These are phyloP conservation scores for Saturnia japonica DNA, from an alignment of 2,888 invertebrate genomes.

Conservation along the genomic window DNA sequence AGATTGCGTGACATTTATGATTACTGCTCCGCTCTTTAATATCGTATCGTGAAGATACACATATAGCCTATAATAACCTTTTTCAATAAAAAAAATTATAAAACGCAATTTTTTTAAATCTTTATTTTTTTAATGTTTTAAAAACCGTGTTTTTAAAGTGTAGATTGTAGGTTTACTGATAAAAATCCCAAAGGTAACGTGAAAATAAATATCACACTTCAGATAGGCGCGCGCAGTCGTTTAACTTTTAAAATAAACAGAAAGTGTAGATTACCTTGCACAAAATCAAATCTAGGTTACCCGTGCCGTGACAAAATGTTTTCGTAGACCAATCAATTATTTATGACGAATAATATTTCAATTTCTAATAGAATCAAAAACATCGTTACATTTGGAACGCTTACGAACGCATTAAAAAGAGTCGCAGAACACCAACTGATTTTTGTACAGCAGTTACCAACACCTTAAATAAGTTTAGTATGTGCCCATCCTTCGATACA, in stretches of 20 bases:
- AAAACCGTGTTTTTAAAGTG: no score
- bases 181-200: neutral
- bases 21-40: no score
- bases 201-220: neutral
- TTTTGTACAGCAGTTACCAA: no score
- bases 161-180: neutral
- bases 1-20: no score
- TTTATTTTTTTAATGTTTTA: no score
- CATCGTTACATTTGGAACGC: neutral
- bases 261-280: constrained; percentile 9
- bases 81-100: no score
- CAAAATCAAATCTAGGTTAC: constrained; percentile 5
- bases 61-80: no score
- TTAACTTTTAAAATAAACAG: constrained; percentile 8
- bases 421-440: no score
- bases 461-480: no score
- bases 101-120: no score
- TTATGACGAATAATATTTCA: neutral
- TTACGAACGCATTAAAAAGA: no score
- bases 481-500: neutral
- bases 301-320: neutral
- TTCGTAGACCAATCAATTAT: neutral
- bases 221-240: neutral
- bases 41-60: no score
- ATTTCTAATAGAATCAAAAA: neutral